These are phyloP conservation scores for Samia ricini DNA, from an alignment of 1,140 invertebrate genomes.

Conservation along the genomic window DNA sequence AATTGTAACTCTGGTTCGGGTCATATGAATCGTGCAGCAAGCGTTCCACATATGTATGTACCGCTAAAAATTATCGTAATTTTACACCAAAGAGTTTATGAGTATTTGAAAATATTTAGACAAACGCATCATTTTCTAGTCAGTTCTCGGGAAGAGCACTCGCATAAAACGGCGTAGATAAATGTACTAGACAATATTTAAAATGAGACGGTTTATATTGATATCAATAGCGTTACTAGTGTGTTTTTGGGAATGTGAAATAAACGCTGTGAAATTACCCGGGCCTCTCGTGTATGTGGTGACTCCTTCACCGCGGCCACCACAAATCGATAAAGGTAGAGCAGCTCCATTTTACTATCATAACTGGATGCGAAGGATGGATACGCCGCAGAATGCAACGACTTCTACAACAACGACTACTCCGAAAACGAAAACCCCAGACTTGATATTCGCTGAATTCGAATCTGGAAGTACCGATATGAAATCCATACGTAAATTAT, in stretches of 20 bases:
- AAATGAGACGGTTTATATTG: conserved; percentile 41
- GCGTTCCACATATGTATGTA: conserved; percentile 60
- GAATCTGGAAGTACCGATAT: conserved; percentile 44
- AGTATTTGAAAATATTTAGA: conserved; percentile 46
- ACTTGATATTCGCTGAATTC: conserved; percentile 71
- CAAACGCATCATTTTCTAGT: conserved; percentile 50
- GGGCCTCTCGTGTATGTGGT: conserved; percentile 64
- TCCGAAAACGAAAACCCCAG: conserved; percentile 50
- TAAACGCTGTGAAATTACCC: conserved; percentile 43
- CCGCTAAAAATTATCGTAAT: conserved; percentile 72
- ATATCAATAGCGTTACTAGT: conserved; percentile 28
- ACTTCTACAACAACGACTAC: conserved; percentile 38
- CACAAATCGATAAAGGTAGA: conserved; percentile 43
- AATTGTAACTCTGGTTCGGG: conserved; percentile 51
- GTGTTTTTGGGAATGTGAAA: conserved; percentile 32
- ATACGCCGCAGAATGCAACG: conserved; percentile 37
- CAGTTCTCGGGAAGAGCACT: conserved; percentile 39
- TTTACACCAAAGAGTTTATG: conserved; percentile 40
- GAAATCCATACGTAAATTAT: conserved; percentile 63
- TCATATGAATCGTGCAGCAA: conserved; percentile 54
- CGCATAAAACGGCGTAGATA: conserved; percentile 18
- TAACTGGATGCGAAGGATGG: conserved; percentile 68
- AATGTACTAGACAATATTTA: conserved; percentile 37
- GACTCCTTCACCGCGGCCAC: conserved; percentile 49
- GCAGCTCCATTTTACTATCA: conserved; percentile 65